A percentile compares a stretch with the other conserved stretches of the same genome.
Evolutionary conservation across 2,113 vertebrate species (phyloP).

Genomic region (Campylomormyrus tamandua): DNA sequence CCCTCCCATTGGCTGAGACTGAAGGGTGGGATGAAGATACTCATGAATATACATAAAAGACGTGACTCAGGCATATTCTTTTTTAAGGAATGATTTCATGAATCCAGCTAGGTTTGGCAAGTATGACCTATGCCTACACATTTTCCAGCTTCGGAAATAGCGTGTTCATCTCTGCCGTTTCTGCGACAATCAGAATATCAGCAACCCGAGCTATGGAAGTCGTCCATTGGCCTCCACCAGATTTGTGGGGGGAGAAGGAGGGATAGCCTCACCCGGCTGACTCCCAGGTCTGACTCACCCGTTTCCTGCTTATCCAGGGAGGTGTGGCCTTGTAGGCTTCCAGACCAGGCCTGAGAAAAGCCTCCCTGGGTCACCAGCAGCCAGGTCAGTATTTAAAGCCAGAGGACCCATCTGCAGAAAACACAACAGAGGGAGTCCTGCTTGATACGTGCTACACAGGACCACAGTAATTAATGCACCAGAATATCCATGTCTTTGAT

Average conservation of each 20-base stretch:
- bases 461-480: not conserved
- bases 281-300: not conserved
- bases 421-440: not conserved
- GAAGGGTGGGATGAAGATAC: no score
- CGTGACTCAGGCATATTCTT: not conserved
- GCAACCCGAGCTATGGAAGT: not conserved
- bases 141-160: not conserved
- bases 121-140: not conserved
- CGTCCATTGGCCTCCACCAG: not conserved
- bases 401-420: not conserved
- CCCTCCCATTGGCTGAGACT: not conserved
- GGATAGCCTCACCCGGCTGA: conserved; percentile 21
- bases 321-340: not conserved
- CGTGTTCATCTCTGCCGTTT: not conserved
- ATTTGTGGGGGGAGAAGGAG: conserved; percentile 18
- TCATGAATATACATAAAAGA: not conserved
- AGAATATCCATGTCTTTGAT: not conserved
- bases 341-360: not conserved
- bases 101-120: not conserved
- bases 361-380: not conserved
- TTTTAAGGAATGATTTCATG: not conserved
- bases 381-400: not conserved
- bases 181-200: not conserved
- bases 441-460: not conserved
- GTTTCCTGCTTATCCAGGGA: conserved; percentile 17